Evolutionary conservation across 2,888 invertebrate genomes (phyloP), one percentile per base, ranked within the genome.

Genomic region (Ephialtes manifestator): DNA sequence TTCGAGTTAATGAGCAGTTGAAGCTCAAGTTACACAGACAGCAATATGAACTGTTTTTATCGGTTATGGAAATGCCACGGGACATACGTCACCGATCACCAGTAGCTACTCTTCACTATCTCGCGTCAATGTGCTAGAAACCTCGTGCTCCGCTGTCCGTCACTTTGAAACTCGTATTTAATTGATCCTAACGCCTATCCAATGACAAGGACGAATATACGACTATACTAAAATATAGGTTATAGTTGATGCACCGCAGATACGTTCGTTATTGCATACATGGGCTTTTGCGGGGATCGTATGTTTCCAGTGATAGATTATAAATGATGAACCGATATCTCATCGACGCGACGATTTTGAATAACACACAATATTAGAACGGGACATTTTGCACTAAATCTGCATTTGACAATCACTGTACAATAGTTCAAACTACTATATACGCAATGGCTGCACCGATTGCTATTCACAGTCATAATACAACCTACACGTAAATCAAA

Each of bases 101-200:
- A 43, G 20, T 15, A 24, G 24, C 24, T 24, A 46, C 63, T 75
- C 48, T 46, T 63, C 48, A 15, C 4, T 24, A 48, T 15, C 63
- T 35, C 75, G n/a, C 63, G 13, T 11, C 18, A 10, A 31, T 51
- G 18, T 39, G 48, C 18, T 18, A 39, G 24, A 43, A 24, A 3
- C 46, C 35, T 43, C 71, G n/a, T 5, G 28, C 28, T 8, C 28
- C 46, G 10, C 43, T 58, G 63, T 28, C 46, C 39, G 46, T 70
- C 78, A 71, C 58, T 70, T 48, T 63, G 46, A 53, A 80, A 65
- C 53, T 65, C 43, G 53, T 15, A 24, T 65, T 72, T 68, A 68
- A 78, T 80, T 72, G 79, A 65, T 55, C 53, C 63, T 53, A 72
- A 79, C 63, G 53, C 63, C 43, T 15, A 39, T 71, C 28, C 63